phyloP scores from a whole-genome alignment of 2,797 vertebrate genomes.

The Pitangus sulphuratus region DNA sequence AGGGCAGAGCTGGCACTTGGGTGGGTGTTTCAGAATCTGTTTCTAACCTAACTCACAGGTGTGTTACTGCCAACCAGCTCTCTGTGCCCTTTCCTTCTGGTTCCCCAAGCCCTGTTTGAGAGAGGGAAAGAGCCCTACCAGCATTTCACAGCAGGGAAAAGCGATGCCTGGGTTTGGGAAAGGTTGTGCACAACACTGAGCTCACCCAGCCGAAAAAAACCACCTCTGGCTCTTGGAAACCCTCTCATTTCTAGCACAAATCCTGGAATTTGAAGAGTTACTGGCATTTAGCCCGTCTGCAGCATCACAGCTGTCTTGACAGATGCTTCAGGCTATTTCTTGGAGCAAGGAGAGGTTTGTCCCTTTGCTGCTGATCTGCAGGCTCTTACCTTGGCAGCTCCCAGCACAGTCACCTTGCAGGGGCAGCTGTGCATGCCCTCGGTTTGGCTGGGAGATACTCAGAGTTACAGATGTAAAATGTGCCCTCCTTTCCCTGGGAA shows the following conservation, averaged over 20 bases:
- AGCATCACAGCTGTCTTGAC: background rate
- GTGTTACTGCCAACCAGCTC: background rate
- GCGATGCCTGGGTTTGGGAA: background rate
- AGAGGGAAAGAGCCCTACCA: background rate
- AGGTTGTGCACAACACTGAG: background rate
- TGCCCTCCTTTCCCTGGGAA: background rate
- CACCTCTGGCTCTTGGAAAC: background rate
- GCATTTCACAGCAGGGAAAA: background rate
- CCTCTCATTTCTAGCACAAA: background rate
- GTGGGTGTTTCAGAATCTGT: background rate
- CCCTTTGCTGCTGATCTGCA: background rate
- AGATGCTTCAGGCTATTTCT: background rate
- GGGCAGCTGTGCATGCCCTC: background rate
- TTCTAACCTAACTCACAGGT: background rate
- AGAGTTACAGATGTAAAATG: accelerated
- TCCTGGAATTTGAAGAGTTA: background rate
- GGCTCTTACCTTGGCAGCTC: background rate
- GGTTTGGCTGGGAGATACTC: background rate
- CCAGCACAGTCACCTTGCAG: background rate
- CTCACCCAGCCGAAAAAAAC: background rate
- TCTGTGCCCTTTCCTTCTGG: background rate
- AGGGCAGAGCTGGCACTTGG: background rate
- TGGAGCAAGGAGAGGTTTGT: background rate
- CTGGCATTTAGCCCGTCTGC: background rate
- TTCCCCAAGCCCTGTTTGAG: background rate